Evolutionary conservation across 2,113 vertebrate genomes (phyloP), one percentile per base, ranked within the genome.

Genomic region (Nyctereutes procyonoides): DNA sequence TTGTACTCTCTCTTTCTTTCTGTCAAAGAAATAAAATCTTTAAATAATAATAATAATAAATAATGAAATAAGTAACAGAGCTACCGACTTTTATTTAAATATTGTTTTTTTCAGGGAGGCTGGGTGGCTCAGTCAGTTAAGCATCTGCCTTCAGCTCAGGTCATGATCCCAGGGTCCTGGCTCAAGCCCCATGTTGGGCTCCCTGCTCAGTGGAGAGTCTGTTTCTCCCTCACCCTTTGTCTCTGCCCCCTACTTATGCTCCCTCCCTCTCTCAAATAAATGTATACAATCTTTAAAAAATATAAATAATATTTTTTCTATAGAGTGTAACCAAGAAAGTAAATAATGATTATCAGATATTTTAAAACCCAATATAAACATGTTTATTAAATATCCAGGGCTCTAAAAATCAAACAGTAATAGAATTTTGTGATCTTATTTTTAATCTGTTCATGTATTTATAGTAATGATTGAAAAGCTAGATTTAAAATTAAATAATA

Each of bases 401-500:
- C 1, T 53, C 35, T 60, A 85, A 74, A 96, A 95, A 62, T 77
- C 48, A 85, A 82, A 77, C 17, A 88, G 20, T 15, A 63, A 77
- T 89, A 38, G 10, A 22, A 62, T 76, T 63, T 80, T 38, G 0
- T 60, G 82, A 90, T 0, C 53, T 89, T 79, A 62, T 58, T 82
- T 94, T 92, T 79, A 86, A 79, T 93, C 35, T 62, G 15, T 87
- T 95, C 38, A 60, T 87, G 14, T 35, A 84, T 95, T 89, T 90
- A 48, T 26, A 91, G 24, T 65, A 53, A 43, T 71, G 79, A 77
- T 24, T 5, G 32, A 95, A 81, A 56, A 80, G 3, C 2, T 83
- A 65, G 7, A 76, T 93, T 80, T 95, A 80, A 93, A 96, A 86
- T 80, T 91, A 73, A 91, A 73, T 22, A 87, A 60, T n/a, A 85